Evolutionary conservation across 53 echinoderm and acorn worm genomes (phyloP).

Genomic region (Holothuria scabra): DNA sequence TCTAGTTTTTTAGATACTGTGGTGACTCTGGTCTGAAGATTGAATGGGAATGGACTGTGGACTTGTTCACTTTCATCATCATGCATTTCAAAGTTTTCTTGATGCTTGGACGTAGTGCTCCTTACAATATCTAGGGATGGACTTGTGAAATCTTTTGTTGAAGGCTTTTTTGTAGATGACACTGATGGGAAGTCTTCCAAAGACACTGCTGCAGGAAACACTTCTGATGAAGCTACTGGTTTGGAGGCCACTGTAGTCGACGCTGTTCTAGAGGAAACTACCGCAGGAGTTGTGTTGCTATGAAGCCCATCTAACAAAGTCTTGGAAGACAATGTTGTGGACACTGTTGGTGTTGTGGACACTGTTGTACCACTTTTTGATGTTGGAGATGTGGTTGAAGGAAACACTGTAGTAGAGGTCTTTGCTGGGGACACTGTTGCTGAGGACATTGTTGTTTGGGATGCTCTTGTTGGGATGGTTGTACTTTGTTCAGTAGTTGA

Average conservation of each 20-base stretch:
- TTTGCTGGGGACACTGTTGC: neutral
- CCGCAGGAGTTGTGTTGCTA: neutral
- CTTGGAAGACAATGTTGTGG: constrained; percentile 3
- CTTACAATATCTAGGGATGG: too few species aligned
- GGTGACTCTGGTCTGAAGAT: too few species aligned
- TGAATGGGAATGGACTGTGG: too few species aligned
- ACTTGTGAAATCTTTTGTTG: too few species aligned
- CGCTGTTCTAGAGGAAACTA: neutral
- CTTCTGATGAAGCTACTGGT: too few species aligned
- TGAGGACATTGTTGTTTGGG: neutral
- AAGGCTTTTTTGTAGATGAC: too few species aligned
- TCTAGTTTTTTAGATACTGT: too few species aligned
- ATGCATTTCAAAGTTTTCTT: too few species aligned
- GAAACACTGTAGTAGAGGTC: neutral
- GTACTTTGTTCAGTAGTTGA: neutral
- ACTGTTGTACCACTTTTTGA: neutral
- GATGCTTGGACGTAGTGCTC: too few species aligned
- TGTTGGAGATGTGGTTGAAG: neutral
- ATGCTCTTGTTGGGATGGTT: neutral
- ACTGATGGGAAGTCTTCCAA: too few species aligned
- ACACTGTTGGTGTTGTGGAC: neutral
- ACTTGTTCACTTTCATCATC: too few species aligned
- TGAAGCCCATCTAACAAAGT: neutral
- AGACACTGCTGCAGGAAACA: too few species aligned
- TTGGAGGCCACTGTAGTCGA: neutral